Conservation (phyloP, 2,888 invertebrate species). For the Phyllotreta striolata region DNA sequence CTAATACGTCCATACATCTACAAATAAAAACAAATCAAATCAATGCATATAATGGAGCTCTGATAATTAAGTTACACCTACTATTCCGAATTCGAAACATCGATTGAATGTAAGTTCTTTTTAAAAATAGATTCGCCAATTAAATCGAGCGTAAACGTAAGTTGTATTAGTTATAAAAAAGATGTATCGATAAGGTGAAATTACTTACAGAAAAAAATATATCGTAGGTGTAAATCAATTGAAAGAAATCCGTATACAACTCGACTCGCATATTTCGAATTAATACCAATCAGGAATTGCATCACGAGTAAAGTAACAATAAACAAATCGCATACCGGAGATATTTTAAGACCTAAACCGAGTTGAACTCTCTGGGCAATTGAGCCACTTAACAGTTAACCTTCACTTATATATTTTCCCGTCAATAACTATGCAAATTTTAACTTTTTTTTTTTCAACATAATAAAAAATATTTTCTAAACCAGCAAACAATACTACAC, state of each 20-base stretch:
- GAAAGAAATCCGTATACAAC: background rate
- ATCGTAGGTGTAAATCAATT: constrained; percentile 16
- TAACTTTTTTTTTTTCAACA: background rate
- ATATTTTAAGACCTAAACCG: constrained; percentile 23
- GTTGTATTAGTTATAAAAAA: too few relatives aligned
- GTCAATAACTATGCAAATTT: too few relatives aligned
- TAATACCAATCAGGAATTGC: constrained; percentile 25
- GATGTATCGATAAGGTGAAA: too few relatives aligned
- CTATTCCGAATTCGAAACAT: background rate
- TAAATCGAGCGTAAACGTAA: too few relatives aligned
- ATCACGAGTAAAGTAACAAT: constrained; percentile 20
- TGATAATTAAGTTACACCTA: background rate
- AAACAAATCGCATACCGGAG: constrained; percentile 23
- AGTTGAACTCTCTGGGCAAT: constrained; percentile 24
- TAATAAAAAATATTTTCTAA: background rate
- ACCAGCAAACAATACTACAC: constrained; percentile 15
- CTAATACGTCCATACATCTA: constrained; percentile 19
- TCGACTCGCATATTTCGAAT: constrained; percentile 16
- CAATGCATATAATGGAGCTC: background rate
- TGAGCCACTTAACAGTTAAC: constrained; percentile 22
- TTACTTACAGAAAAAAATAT: background rate
- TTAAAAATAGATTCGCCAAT: constrained; percentile 3
- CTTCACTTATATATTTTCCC: background rate
- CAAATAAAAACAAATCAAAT: constrained; percentile 15
- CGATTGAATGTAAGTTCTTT: background rate